These are phyloP conservation scores for Neodiprion lecontei DNA, from an alignment of 1,140 invertebrate genomes.

Conservation along the genomic window DNA sequence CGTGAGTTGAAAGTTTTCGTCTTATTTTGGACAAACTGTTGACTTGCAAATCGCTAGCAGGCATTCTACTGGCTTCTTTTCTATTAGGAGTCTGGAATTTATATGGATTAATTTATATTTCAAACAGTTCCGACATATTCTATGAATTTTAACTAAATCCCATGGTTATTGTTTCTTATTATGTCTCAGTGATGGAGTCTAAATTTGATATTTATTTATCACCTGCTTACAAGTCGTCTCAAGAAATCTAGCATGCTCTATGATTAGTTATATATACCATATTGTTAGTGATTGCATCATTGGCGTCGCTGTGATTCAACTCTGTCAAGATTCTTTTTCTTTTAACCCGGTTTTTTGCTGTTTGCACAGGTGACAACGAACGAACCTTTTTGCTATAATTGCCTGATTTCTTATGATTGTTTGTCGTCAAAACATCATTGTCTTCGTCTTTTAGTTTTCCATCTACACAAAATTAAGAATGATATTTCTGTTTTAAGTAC, in stretches of 20 bases:
- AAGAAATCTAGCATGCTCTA: background rate
- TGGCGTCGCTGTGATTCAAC: background rate
- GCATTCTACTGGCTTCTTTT: no score
- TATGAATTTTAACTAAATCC: no score
- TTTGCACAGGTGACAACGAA: no score
- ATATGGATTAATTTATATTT: no score
- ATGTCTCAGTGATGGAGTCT: no score
- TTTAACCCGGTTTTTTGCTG: background rate
- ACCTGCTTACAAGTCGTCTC: no score
- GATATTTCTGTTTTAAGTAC: background rate
- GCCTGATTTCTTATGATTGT: no score
- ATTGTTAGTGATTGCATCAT: background rate
- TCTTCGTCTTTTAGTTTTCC: background rate
- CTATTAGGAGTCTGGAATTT: no score
- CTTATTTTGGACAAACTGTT: background rate
- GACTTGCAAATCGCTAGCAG: background rate
- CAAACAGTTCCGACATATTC: no score
- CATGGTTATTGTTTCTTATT: no score
- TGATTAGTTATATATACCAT: background rate
- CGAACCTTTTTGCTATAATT: no score
- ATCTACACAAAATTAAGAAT: background rate
- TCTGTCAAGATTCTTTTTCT: background rate
- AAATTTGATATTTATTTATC: no score
- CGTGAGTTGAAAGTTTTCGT: background rate
- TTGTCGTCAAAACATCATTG: background rate